These are phyloP conservation scores for Agrochola lychnidis DNA, from an alignment of 2,888 invertebrate species.

Conservation along the genomic window DNA sequence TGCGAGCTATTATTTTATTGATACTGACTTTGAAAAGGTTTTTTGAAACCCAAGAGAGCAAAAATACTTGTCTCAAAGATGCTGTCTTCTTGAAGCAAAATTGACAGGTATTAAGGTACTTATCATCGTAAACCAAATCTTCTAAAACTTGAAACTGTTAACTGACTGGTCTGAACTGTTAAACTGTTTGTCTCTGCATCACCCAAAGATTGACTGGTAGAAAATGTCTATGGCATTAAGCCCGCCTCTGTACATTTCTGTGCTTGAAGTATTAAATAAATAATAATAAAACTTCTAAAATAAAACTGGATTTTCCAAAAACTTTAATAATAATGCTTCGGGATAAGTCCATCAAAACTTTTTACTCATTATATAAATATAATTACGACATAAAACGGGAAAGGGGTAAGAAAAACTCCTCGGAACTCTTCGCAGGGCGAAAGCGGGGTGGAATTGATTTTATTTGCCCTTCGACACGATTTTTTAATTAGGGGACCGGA, in stretches of 20 bases:
- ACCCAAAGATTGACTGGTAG: no score
- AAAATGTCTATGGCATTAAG: no score
- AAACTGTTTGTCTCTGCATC: no score
- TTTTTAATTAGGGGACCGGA: slow-evolving; percentile 84
- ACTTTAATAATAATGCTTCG: slow-evolving; percentile 42
- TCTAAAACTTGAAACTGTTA: no score
- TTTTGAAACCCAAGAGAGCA: no score
- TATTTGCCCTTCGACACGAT: slow-evolving; percentile 89
- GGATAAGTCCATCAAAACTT: slow-evolving; percentile 80
- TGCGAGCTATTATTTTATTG: no score
- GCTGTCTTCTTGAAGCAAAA: no score
- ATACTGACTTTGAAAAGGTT: no score
- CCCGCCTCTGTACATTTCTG: no score
- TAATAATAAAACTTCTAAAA: slow-evolving; percentile 20
- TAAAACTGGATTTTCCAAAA: slow-evolving; percentile 43
- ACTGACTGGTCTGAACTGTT: no score
- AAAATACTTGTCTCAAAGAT: background rate
- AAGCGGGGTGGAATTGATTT: slow-evolving; percentile 85
- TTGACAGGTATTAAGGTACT: no score
- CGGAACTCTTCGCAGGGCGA: slow-evolving; percentile 71
- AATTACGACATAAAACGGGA: slow-evolving; percentile 79
- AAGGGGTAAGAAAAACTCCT: slow-evolving; percentile 81
- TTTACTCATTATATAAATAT: slow-evolving; percentile 84
- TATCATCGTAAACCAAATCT: background rate
- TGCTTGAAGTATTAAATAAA: no score